A percentile compares a stretch with the other conserved stretches of the same genome.
These are phyloP conservation scores for Subacronicta megacephala DNA, from an alignment of 2,888 invertebrate genomes.

Conservation along the genomic window DNA sequence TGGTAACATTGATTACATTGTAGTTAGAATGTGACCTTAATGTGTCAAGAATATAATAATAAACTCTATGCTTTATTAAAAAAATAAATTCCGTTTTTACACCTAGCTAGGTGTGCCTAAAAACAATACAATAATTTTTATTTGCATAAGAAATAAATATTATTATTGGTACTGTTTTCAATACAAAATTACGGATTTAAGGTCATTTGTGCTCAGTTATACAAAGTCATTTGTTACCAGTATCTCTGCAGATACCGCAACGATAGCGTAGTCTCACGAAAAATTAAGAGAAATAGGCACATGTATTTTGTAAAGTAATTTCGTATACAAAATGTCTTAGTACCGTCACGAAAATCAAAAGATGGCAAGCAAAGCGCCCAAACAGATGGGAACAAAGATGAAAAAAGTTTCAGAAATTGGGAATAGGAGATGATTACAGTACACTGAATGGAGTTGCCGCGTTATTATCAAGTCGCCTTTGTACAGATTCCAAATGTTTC, in stretches of 20 bases:
- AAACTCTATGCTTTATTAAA: too few species aligned
- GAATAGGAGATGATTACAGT: slow-evolving; percentile 87
- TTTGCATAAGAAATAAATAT: too few species aligned
- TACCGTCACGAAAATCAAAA: slow-evolving; percentile 72
- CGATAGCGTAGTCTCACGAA: neutral
- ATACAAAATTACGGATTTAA: too few species aligned
- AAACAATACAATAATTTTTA: too few species aligned
- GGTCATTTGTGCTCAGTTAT: too few species aligned
- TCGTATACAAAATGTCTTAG: slow-evolving; percentile 39
- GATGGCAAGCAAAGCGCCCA: slow-evolving; percentile 71
- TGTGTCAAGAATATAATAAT: slow-evolving; percentile 11
- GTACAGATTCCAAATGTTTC: slow-evolving; percentile 84
- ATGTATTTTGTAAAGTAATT: slow-evolving; percentile 18
- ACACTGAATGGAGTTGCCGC: slow-evolving; percentile 85
- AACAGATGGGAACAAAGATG: slow-evolving; percentile 88
- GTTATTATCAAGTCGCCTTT: slow-evolving; percentile 86
- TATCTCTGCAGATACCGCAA: neutral
- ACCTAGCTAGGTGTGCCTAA: too few species aligned
- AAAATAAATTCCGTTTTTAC: too few species aligned
- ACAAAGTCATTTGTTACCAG: too few species aligned
- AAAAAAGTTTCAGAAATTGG: slow-evolving; percentile 87
- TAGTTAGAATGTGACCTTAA: slow-evolving; percentile 7
- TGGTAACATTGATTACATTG: slow-evolving; percentile 24
- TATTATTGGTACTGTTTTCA: too few species aligned
- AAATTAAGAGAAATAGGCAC: slow-evolving; percentile 4